Percentiles rank a stretch among this genome's conserved stretches.
Evolutionary conservation across 2,113 vertebrate genomes (phyloP).

Genomic region (Leptobrachium ailaonicum): DNA sequence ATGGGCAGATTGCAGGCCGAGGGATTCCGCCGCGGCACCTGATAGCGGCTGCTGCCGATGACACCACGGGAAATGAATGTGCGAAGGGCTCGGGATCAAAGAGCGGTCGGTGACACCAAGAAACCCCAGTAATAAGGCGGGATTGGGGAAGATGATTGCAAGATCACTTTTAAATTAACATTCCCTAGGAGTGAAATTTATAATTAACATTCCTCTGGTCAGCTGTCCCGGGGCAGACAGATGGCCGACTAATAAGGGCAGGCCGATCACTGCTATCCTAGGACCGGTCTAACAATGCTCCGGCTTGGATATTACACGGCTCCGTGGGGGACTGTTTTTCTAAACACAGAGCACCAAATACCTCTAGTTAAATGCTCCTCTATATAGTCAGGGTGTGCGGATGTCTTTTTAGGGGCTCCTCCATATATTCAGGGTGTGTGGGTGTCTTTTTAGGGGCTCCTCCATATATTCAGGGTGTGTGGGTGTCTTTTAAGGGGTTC

Average conservation of each 20-base stretch:
- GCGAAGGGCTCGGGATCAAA: slow-evolving; percentile 54
- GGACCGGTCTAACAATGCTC: background rate
- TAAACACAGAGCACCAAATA: no score
- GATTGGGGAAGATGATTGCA: slow-evolving; percentile 61
- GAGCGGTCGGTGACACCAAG: background rate
- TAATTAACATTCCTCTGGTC: slow-evolving; percentile 61
- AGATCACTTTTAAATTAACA: slow-evolving; percentile 60
- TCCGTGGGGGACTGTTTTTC: background rate
- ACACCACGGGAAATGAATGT: slow-evolving; percentile 57
- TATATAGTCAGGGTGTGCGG: no score
- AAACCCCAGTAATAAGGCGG: slow-evolving; percentile 52
- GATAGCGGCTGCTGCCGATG: slow-evolving; percentile 50
- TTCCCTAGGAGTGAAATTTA: slow-evolving; percentile 50
- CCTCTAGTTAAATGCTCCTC: no score
- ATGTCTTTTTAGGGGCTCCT: no score
- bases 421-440: fast-evolving
- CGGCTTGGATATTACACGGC: background rate
- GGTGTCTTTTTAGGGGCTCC: no score
- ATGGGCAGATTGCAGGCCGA: background rate
- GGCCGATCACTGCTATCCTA: background rate
- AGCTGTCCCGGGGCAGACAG: slow-evolving; percentile 53
- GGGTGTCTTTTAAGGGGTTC: no score
- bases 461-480: no score
- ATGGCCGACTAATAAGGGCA: slow-evolving; percentile 34
- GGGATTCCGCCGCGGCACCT: slow-evolving; percentile 12